Evolutionary conservation across 2,797 vertebrate species (phyloP).

Genomic region (Trachops cirrhosus): DNA sequence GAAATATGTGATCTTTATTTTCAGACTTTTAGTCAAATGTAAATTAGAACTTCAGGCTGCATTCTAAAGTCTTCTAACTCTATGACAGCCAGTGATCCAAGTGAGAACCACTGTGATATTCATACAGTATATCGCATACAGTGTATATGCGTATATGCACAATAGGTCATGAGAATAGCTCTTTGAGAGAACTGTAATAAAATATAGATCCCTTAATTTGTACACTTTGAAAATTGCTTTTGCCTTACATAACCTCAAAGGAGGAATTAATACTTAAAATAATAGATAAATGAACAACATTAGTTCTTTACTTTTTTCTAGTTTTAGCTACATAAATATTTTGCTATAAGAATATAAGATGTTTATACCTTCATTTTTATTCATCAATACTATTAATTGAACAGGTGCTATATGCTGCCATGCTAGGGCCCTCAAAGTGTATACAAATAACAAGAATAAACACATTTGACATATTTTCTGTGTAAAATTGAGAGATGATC

Average conservation of each 20-base stretch:
- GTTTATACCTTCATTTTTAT: neutral
- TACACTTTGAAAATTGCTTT: neutral
- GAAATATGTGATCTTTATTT: neutral
- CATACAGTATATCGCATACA: neutral
- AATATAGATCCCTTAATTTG: neutral
- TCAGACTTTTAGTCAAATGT: neutral
- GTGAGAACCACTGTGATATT: neutral
- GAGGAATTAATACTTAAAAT: neutral
- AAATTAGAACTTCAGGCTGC: neutral
- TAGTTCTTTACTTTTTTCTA: neutral
- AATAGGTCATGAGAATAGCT: neutral
- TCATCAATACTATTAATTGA: neutral
- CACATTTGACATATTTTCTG: neutral
- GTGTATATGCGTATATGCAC: neutral
- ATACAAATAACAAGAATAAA: neutral
- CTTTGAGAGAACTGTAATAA: neutral
- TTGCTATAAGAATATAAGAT: neutral
- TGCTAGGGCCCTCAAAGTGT: neutral
- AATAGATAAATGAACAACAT: neutral
- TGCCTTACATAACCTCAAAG: neutral
- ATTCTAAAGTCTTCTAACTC: neutral
- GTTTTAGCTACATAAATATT: neutral
- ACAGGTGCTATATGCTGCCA: neutral
- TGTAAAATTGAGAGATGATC: neutral
- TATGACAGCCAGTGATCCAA: neutral